Percentiles rank a stretch among this genome's conserved stretches.
Evolutionary conservation across 2,888 invertebrate genomes (phyloP).

Genomic region (Parnassius glacialis): DNA sequence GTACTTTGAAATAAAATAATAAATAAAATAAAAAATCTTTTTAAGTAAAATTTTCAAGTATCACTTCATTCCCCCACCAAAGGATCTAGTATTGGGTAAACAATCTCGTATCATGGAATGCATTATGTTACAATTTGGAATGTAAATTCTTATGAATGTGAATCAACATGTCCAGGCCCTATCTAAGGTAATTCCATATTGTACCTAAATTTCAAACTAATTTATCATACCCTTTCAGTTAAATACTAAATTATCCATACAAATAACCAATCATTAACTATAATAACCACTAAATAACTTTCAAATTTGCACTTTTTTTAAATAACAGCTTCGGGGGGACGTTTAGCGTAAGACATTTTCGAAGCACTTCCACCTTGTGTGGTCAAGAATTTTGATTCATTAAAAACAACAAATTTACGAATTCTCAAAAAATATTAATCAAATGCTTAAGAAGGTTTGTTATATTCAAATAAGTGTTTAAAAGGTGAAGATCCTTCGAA

Average conservation of each 20-base stretch:
- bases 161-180: slow-evolving; percentile 18
- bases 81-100: slow-evolving; percentile 42
- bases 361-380: slow-evolving; percentile 63
- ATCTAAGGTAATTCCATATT: slow-evolving; percentile 27
- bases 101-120: slow-evolving; percentile 40
- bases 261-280: slow-evolving; percentile 52
- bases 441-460: background rate
- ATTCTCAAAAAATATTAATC: slow-evolving; percentile 1
- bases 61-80: slow-evolving; percentile 68
- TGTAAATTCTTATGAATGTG: slow-evolving; percentile 30
- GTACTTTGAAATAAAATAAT: slow-evolving; percentile 64
- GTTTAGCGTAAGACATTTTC: slow-evolving; percentile 71
- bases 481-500: slow-evolving; percentile 61
- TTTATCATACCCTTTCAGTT: slow-evolving; percentile 55
- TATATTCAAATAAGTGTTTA: slow-evolving; percentile 26
- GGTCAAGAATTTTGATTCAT: slow-evolving; percentile 8
- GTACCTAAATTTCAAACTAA: slow-evolving; percentile 41
- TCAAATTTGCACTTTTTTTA: slow-evolving; percentile 75
- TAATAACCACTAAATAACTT: slow-evolving; percentile 66
- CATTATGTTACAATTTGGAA: slow-evolving; percentile 40
- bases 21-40: slow-evolving; percentile 54
- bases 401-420: slow-evolving; percentile 30
- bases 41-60: slow-evolving; percentile 58
- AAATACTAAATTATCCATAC: slow-evolving; percentile 75
- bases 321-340: slow-evolving; percentile 76